phyloP scores from a whole-genome alignment of 37 sponge, comb jelly and placozoan species.

The Cliona cf. orientalis region DNA sequence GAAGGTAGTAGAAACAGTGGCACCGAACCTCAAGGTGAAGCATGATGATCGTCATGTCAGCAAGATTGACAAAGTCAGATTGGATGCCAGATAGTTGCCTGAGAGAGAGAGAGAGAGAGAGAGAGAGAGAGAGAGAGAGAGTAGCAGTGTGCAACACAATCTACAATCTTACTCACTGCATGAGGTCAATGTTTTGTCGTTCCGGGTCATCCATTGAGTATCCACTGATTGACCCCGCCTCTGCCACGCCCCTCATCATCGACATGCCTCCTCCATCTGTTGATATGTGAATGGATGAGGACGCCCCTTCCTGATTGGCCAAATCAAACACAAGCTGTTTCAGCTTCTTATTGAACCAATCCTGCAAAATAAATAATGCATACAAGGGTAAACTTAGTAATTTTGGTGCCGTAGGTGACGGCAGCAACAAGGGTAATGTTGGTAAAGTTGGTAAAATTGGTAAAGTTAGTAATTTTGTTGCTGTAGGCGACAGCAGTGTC shows the following conservation, averaged over 20 bases:
- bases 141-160: background rate
- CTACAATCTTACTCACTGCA: conserved; percentile 12
- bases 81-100: conserved; percentile 50
- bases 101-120: background rate
- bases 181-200: background rate
- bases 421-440: too few relatives aligned
- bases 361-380: conserved; percentile 51
- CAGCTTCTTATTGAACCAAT: conserved; percentile 58
- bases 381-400: too few relatives aligned
- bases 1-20: conserved; percentile 87
- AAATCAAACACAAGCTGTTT: conserved; percentile 22
- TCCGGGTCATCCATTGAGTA: background rate
- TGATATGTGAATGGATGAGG: background rate
- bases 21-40: conserved; percentile 88
- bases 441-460: too few relatives aligned
- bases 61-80: conserved; percentile 41
- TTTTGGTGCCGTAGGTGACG: too few relatives aligned
- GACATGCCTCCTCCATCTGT: conserved; percentile 26
- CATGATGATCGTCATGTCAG: conserved; percentile 63
- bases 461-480: too few relatives aligned
- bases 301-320: background rate
- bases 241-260: background rate
- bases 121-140: background rate
- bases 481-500: too few relatives aligned
- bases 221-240: background rate